phyloP scores from a whole-genome alignment of 2,888 invertebrate genomes.

The Mayetiola destructor region DNA sequence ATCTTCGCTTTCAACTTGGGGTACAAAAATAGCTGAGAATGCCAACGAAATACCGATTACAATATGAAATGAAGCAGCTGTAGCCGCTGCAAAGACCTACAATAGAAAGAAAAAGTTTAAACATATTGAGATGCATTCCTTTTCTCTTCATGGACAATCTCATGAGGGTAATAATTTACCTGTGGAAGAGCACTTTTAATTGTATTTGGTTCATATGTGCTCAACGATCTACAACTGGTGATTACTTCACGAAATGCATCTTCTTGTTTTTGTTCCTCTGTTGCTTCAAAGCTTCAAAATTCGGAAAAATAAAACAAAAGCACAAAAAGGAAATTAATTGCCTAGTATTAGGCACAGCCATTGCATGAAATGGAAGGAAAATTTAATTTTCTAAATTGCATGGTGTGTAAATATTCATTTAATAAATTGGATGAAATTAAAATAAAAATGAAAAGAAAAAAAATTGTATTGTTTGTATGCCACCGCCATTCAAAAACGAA shows the following conservation, averaged over 20 bases:
- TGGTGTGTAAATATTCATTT: neutral
- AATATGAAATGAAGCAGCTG: slow-evolving; percentile 42
- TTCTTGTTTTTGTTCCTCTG: slow-evolving; percentile 27
- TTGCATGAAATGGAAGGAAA: neutral
- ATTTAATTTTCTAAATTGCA: neutral
- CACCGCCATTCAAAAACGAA: neutral
- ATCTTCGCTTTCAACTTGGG: slow-evolving; percentile 27
- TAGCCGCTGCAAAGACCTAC: slow-evolving; percentile 39
- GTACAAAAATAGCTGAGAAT: slow-evolving; percentile 42
- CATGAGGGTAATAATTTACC: slow-evolving; percentile 24
- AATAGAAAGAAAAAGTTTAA: neutral
- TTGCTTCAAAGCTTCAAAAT: slow-evolving; percentile 3
- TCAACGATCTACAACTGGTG: slow-evolving; percentile 35
- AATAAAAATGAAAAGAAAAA: neutral
- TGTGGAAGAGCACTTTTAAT: slow-evolving; percentile 36
- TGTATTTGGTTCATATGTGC: slow-evolving; percentile 32
- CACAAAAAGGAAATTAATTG: neutral
- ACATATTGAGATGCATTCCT: neutral
- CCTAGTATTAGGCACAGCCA: neutral
- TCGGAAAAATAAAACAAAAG: neutral
- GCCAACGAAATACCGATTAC: slow-evolving; percentile 45
- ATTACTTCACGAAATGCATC: slow-evolving; percentile 36
- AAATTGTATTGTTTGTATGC: neutral
- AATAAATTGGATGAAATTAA: neutral
- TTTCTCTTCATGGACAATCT: neutral